Evolutionary conservation across 2,113 vertebrate genomes (phyloP).

Genomic region (Pterocles burchelli): DNA sequence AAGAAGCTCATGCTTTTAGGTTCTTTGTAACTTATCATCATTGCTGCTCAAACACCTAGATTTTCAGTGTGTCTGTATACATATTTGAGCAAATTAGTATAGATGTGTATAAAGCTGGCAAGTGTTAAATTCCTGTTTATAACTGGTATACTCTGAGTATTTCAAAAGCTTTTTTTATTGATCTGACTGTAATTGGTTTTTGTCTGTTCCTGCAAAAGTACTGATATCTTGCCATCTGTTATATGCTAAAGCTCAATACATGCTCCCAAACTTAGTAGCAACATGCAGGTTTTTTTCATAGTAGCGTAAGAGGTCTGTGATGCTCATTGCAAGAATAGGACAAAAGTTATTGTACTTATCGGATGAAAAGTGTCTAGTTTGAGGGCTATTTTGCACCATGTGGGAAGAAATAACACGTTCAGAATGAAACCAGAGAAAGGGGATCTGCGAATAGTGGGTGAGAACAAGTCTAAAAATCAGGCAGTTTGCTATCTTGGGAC

Average conservation of each 20-base stretch:
- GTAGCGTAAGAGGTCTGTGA: background rate
- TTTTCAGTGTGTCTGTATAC: background rate
- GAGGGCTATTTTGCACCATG: background rate
- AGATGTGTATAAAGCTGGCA: background rate
- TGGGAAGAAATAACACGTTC: background rate
- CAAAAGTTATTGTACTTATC: background rate
- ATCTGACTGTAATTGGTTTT: background rate
- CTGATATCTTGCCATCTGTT: constrained; percentile 5
- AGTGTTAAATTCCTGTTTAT: background rate
- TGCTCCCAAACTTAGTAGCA: background rate
- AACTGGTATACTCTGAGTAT: background rate
- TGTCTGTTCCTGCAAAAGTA: background rate
- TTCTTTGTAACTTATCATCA: background rate
- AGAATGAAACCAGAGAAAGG: constrained; percentile 50
- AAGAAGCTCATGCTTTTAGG: background rate
- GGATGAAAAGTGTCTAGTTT: background rate
- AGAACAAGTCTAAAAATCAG: constrained; percentile 2
- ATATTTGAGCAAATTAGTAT: background rate
- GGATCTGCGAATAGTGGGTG: constrained; percentile 9
- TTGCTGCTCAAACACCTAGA: background rate
- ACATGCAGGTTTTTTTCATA: background rate
- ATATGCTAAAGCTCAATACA: background rate
- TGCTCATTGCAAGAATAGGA: background rate
- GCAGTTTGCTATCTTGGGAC: constrained; percentile 19
- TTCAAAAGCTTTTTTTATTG: background rate